Evolutionary conservation across 2,888 invertebrate species (phyloP).

Genomic region (Drosophila infuscata): DNA sequence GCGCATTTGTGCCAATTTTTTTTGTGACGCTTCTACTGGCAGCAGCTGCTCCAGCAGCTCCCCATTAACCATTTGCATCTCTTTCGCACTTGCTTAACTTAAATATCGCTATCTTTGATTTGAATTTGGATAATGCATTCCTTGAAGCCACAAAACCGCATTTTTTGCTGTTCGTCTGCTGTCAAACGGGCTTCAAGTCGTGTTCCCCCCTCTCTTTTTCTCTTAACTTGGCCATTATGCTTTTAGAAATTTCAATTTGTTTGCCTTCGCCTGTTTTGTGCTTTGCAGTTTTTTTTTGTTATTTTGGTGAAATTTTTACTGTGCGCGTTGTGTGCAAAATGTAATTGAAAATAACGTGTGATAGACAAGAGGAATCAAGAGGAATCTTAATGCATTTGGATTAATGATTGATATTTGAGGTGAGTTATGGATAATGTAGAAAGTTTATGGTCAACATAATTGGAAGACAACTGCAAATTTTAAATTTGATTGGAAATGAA

Average conservation of each 20-base stretch:
- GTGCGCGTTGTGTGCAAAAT: constrained; percentile 48
- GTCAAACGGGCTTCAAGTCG: constrained; percentile 42
- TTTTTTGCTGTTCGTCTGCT: constrained; percentile 42
- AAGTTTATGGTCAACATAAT: constrained; percentile 31
- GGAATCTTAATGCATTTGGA: constrained; percentile 43
- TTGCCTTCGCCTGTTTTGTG: constrained; percentile 33
- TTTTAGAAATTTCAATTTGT: constrained; percentile 63
- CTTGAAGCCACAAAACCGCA: constrained; percentile 73
- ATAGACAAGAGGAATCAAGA: constrained; percentile 29
- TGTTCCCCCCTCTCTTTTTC: background rate
- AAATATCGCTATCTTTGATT: constrained; percentile 47
- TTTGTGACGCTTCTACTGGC: constrained; percentile 38
- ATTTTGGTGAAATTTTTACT: constrained; percentile 63
- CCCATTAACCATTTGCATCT: constrained; percentile 22
- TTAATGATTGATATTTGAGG: constrained; percentile 51
- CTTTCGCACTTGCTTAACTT: constrained; percentile 21
- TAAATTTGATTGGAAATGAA: background rate
- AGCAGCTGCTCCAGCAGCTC: constrained; percentile 12
- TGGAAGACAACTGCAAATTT: background rate
- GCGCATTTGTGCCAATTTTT: constrained; percentile 77
- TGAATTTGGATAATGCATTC: constrained; percentile 73
- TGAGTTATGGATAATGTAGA: constrained; percentile 33
- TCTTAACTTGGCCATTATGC: constrained; percentile 32
- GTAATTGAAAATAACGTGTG: constrained; percentile 65
- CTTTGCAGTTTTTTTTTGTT: constrained; percentile 49